These are phyloP conservation scores for Phenganax marumi DNA, from an alignment of 92 coral and sea anemone species.

Conservation along the genomic window DNA sequence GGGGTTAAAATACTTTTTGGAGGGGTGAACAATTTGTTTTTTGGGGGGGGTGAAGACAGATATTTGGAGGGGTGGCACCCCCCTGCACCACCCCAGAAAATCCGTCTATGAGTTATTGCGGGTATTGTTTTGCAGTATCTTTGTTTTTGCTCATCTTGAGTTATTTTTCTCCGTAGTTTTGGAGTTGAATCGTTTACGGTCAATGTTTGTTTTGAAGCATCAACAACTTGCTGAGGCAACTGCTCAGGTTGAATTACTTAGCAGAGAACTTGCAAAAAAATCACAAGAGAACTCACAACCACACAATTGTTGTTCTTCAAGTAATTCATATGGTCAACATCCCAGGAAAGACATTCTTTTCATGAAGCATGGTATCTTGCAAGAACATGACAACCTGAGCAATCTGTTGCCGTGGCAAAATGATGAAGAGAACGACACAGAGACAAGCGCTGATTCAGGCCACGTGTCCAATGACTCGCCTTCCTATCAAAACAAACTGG, in stretches of 20 bases:
- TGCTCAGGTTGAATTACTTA: constrained; percentile 81
- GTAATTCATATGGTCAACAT: background rate
- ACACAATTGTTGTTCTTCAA: background rate
- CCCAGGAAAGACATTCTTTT: background rate
- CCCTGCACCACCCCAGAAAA: too few relatives aligned
- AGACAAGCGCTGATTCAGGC: constrained; percentile 39
- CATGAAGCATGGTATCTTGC: constrained; percentile 4
- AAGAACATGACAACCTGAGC: constrained; percentile 1
- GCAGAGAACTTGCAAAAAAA: constrained; percentile 63
- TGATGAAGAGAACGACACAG: constrained; percentile 44
- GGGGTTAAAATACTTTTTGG: background rate
- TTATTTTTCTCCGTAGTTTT: constrained; percentile 54
- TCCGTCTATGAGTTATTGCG: too few relatives aligned
- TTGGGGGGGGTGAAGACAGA: too few relatives aligned
- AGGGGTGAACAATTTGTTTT: too few relatives aligned
- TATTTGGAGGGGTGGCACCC: too few relatives aligned
- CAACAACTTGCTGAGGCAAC: constrained; percentile 91
- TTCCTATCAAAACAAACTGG: constrained; percentile 27
- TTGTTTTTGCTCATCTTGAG: background rate
- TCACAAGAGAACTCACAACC: background rate
- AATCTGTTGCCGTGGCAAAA: constrained; percentile 20
- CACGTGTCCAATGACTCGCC: constrained; percentile 44
- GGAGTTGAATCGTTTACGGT: constrained; percentile 70
- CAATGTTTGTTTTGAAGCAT: constrained; percentile 75
- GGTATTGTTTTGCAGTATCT: background rate